Conservation (phyloP, 2,113 vertebrate species). For the Nothoprocta perdicaria region DNA sequence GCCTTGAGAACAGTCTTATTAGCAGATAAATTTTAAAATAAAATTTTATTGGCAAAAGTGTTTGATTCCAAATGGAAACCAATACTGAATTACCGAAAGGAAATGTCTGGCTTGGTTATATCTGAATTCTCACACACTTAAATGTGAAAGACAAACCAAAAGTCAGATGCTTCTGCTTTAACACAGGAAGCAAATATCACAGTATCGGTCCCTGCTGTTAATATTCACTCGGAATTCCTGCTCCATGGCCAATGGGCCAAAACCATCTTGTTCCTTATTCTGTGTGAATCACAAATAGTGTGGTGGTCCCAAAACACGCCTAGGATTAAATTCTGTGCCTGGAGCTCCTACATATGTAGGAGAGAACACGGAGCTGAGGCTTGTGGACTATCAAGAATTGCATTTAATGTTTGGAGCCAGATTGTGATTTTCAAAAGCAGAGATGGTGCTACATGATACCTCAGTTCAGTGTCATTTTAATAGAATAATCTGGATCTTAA, state of each 20-base stretch:
- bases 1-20: background rate
- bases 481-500: background rate
- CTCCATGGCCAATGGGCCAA: background rate
- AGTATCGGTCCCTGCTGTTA: background rate
- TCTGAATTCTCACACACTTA: background rate
- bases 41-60: background rate
- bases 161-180: background rate
- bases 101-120: background rate
- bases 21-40: conserved; percentile 19
- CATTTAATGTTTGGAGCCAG: background rate
- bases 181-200: background rate
- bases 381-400: background rate
- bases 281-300: background rate
- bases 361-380: background rate
- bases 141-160: background rate
- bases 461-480: background rate
- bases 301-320: background rate
- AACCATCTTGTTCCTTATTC: background rate
- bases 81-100: background rate
- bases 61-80: conserved; percentile 5
- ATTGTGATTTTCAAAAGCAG: background rate
- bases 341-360: background rate
- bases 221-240: background rate
- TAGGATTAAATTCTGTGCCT: background rate
- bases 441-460: background rate